Conservation (phyloP, 2,888 invertebrate genomes). For the Melanostoma scalare region DNA sequence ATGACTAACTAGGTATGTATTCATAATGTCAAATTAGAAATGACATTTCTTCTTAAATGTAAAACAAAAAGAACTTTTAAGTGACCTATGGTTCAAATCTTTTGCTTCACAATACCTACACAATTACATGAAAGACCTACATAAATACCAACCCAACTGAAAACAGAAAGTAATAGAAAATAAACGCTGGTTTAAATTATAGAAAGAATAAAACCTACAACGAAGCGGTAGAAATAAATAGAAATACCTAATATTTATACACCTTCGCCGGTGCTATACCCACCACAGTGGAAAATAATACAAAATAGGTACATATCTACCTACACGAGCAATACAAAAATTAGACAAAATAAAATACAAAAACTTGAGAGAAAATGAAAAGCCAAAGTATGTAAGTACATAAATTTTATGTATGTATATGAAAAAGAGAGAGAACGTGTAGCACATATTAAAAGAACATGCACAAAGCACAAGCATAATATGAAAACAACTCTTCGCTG, state of each 20-base stretch:
- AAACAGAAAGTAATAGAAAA: conserved; percentile 36
- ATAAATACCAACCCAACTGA: conserved; percentile 57
- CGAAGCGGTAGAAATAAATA: conserved; percentile 55
- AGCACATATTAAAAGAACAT: conserved; percentile 29
- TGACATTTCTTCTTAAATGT: too few species aligned
- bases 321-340: neutral
- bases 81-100: too few species aligned
- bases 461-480: neutral
- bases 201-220: conserved; percentile 33
- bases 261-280: conserved; percentile 58
- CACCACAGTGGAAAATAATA: conserved; percentile 29
- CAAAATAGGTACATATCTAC: neutral
- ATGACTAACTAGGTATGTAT: too few species aligned
- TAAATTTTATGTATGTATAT: neutral
- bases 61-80: too few species aligned
- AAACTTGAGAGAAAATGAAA: conserved; percentile 35
- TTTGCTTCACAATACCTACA: too few species aligned
- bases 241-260: conserved; percentile 47
- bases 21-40: too few species aligned
- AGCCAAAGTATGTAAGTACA: neutral
- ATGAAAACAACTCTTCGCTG: conserved; percentile 31
- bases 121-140: conserved; percentile 34
- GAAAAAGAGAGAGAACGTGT: conserved; percentile 2
- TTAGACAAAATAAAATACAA: neutral
- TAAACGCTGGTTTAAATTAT: neutral